Evolutionary conservation across 2,888 invertebrate species (phyloP).

Genomic region (Ctenicera cuprea): DNA sequence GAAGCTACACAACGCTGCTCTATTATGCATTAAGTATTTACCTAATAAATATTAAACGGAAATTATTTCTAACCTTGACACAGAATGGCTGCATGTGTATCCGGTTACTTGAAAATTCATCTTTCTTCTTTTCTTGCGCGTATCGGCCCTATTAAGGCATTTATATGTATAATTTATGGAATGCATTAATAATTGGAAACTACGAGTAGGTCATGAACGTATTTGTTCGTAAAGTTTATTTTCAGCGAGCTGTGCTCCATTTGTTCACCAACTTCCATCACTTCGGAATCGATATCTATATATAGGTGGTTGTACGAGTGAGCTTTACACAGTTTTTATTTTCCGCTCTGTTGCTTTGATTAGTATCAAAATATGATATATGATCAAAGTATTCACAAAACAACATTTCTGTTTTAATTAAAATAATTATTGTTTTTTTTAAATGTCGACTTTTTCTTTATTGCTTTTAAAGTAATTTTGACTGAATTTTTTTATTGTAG

Average conservation of each 20-base stretch:
- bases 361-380: too few species aligned
- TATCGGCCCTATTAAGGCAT: slow-evolving; percentile 18
- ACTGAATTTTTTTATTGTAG: too few species aligned
- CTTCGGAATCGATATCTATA: slow-evolving; percentile 23
- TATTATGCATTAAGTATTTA: slow-evolving; percentile 17
- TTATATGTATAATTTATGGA: slow-evolving; percentile 23
- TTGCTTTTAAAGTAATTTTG: too few species aligned
- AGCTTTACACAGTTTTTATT: background rate
- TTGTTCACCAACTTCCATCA: slow-evolving; percentile 17
- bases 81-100: slow-evolving; percentile 1
- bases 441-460: too few species aligned
- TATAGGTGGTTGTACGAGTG: slow-evolving; percentile 3
- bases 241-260: background rate
- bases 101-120: slow-evolving; percentile 10
- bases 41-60: slow-evolving; percentile 6
- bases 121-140: slow-evolving; percentile 11
- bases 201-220: slow-evolving; percentile 27
- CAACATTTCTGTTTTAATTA: too few species aligned
- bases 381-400: too few species aligned
- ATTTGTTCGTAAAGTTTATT: slow-evolving; percentile 27
- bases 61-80: slow-evolving; percentile 25
- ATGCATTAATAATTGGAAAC: slow-evolving; percentile 20
- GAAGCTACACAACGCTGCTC: background rate
- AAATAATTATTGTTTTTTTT: too few species aligned
- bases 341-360: too few species aligned